Evolutionary conservation across 2,888 invertebrate species (phyloP), one percentile per base, ranked within the genome.

Genomic region (Lasiommata megera): DNA sequence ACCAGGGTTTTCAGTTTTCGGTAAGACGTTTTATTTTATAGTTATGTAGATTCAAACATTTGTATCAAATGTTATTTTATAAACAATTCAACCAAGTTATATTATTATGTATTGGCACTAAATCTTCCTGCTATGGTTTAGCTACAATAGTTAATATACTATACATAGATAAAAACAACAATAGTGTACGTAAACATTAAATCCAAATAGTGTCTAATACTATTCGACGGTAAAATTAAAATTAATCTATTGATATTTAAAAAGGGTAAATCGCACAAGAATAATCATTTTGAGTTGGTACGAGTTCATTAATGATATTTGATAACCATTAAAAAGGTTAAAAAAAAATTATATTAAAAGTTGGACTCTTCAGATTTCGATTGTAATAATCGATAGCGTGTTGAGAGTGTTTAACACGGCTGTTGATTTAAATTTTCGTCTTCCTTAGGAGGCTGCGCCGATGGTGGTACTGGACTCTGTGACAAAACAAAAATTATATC

Each of bases 361-460:
- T 73, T 82, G 77, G 80, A 82, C 79, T 82, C 73, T 70, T 73
- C 69, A 67, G 68, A 74, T 74, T 73, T 72, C 67, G 64, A 68
- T 64, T 61, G 23, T 23, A 44, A 44, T 5, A 44, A 44, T 28
- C 44, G 28, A 17, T 36, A 55, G 47, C 46, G 11, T 48, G 48
- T 58, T 57, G 61, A 36, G n/a, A 54, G 60, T 63, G 60, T 54
- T 83, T 92, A 92, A 87, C 87, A 92, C 78, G 93, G 92, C 76
- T 93, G 93, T 76, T 94, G 93, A 88, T 95, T 95, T 88, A 95
- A 92, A 90, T 95, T 95, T 82, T 94, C 95, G 80, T 95, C 95
- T 71, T 94, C 92, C 74, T 93, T 93, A 77, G 93, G 93, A 76
- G 87, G 88, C 79, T 89, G 92, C 79, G 84, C 82, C 72, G 83